Evolutionary conservation across 2,113 vertebrate genomes (phyloP).

Genomic region (Scytalopus superciliaris): DNA sequence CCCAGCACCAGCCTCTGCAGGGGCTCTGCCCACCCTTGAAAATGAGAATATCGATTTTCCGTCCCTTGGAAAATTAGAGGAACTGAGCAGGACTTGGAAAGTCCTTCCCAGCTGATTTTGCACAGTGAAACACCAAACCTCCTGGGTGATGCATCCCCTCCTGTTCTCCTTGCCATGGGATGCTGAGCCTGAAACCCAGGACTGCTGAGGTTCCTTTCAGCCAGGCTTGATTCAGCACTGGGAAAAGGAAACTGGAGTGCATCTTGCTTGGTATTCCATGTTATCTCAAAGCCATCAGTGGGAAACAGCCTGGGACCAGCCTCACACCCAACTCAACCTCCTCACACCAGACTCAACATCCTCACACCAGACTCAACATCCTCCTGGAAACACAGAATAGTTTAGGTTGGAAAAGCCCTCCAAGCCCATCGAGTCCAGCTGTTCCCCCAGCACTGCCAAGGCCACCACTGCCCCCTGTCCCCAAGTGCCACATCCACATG

Average conservation of each 20-base stretch:
- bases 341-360: too few relatives aligned
- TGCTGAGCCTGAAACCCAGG: background rate
- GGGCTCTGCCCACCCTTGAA: background rate
- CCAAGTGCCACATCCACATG: background rate
- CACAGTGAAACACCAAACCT: background rate
- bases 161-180: rapidly evolving
- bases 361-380: background rate
- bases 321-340: too few relatives aligned
- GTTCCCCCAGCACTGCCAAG: background rate
- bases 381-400: background rate
- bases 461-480: background rate
- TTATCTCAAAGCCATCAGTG: background rate
- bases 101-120: background rate
- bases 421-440: rapidly evolving
- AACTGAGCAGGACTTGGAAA: background rate
- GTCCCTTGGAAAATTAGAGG: background rate
- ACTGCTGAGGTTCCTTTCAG: background rate
- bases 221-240: background rate
- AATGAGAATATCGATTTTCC: background rate
- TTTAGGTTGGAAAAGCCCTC: background rate
- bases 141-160: background rate
- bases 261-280: too few relatives aligned
- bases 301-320: background rate
- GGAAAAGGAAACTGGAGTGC: background rate
- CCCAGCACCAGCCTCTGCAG: background rate